Evolutionary conservation across 2,888 invertebrate genomes (phyloP).

Genomic region (Pristionchus japonicus): DNA sequence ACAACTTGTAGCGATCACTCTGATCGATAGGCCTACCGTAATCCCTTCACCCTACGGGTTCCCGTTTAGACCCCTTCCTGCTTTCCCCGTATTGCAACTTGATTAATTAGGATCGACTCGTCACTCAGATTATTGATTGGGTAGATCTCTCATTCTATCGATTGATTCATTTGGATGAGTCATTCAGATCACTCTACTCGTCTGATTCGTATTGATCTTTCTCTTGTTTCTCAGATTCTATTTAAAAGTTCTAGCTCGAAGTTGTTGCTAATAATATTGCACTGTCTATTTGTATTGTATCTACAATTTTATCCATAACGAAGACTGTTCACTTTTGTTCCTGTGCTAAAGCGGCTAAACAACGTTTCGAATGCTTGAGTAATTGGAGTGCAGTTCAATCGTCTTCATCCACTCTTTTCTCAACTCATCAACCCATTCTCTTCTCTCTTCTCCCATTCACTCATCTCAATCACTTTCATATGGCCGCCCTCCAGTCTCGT

Average conservation of each 20-base stretch:
- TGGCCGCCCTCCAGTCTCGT: constrained; percentile 39
- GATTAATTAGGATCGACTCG: constrained; percentile 1
- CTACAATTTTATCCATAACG: neutral
- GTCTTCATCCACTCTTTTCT: neutral
- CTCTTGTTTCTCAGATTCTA: neutral
- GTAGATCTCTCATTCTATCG: neutral
- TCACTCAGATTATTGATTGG: constrained; percentile 22
- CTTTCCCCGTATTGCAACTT: constrained; percentile 4
- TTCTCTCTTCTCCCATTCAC: constrained; percentile 20
- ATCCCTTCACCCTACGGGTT: constrained; percentile 13
- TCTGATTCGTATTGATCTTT: neutral
- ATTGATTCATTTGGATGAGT: neutral
- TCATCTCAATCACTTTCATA: constrained; percentile 46
- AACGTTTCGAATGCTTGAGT: neutral
- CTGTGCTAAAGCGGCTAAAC: constrained; percentile 24
- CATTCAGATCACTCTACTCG: neutral
- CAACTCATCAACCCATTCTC: constrained; percentile 29
- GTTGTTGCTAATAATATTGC: constrained; percentile 26
- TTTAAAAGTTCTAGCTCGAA: neutral
- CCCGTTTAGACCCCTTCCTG: neutral
- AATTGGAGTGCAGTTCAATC: neutral
- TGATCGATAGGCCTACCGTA: constrained; percentile 31
- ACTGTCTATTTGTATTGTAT: neutral
- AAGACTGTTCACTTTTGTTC: neutral
- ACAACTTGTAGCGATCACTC: neutral